Evolutionary conservation across 2,888 invertebrate genomes (phyloP).

Genomic region (Halictus quadricinctus): DNA sequence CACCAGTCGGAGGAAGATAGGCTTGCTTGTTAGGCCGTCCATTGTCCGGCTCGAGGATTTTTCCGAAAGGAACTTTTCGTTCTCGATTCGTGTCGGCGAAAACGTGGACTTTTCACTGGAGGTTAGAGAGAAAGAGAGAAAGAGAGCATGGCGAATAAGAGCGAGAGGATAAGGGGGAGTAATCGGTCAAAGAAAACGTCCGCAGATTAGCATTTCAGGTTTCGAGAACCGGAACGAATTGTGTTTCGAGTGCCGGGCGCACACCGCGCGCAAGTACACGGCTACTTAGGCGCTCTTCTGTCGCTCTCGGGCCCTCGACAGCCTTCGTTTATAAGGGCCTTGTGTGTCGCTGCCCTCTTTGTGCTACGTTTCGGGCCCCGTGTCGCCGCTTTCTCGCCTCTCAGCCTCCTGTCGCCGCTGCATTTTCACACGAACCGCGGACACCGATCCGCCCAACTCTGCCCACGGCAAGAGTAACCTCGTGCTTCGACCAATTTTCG

Average conservation of each 20-base stretch:
- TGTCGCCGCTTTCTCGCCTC: constrained; percentile 34
- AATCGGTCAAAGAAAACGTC: constrained; percentile 59
- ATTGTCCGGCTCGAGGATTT: constrained; percentile 71
- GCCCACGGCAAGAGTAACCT: not conserved
- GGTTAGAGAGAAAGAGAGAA: not conserved
- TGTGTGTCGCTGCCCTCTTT: constrained; percentile 28
- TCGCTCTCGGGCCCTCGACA: constrained; percentile 32
- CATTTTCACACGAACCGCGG: constrained; percentile 13
- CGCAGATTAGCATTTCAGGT: constrained; percentile 74
- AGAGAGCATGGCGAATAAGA: not conserved
- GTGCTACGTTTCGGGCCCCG: constrained; percentile 26
- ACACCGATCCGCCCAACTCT: not conserved
- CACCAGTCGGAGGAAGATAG: constrained; percentile 16
- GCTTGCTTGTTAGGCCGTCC: constrained; percentile 77
- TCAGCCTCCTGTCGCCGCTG: not conserved
- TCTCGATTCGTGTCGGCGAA: constrained; percentile 44
- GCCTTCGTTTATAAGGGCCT: constrained; percentile 36
- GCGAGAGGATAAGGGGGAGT: constrained; percentile 43
- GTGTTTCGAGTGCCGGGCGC: constrained; percentile 69
- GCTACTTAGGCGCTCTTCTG: constrained; percentile 54
- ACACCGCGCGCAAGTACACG: constrained; percentile 36
- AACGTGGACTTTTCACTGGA: constrained; percentile 52
- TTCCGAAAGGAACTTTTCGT: constrained; percentile 57
- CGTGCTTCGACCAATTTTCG: not conserved
- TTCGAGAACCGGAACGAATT: constrained; percentile 71